Evolutionary conservation across 2,888 invertebrate species (phyloP), one percentile per base, ranked within the genome.

Genomic region (Stictocephala bisonia): DNA sequence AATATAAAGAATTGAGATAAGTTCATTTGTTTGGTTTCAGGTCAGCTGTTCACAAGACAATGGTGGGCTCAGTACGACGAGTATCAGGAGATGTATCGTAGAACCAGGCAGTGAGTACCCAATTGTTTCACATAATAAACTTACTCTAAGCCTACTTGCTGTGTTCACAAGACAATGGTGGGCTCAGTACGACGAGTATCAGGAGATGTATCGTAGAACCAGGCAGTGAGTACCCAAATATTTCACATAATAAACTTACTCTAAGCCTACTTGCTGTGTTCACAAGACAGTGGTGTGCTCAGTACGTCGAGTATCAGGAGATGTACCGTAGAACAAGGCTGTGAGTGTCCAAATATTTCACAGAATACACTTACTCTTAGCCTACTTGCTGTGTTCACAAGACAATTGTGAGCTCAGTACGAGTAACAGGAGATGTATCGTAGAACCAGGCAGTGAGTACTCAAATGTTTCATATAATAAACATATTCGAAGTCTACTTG

Each of bases 31-130:
- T 76, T 20, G 71, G 60, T 70, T 79, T 11, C 81, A 85, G 85
- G 81, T 81, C 89, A 89, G 80, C 84, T 91, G 81, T 91, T 91
- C 80, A 87, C 88, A 79, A 88, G 88, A 75, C 88, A 90, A 81
- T 85, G 90, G 80, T 87, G 90, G 89, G 88, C 88, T 79, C 87
- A 89, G 51, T 90, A 90, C 82, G 88, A 89, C 77, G 88, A 90
- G 81, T 91, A 88, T 82, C 85, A 90, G 82, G 86, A 88, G 71
- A 86, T 87, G 72, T 90, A 90, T 82, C 85, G 87, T 68, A 86
- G 87, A 79, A 88, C 89, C 31, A 86, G 86, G 73, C 80, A 80
- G 85, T 85, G 78, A 83, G 84, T 83, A 74, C 29, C 29, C n/a
- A n/a, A n/a, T n/a, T n/a, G n/a, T n/a, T n/a, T n/a, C n/a, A n/a